These are phyloP conservation scores for Platycheirus rosarum DNA, from an alignment of 2,888 invertebrate genomes.

Conservation along the genomic window DNA sequence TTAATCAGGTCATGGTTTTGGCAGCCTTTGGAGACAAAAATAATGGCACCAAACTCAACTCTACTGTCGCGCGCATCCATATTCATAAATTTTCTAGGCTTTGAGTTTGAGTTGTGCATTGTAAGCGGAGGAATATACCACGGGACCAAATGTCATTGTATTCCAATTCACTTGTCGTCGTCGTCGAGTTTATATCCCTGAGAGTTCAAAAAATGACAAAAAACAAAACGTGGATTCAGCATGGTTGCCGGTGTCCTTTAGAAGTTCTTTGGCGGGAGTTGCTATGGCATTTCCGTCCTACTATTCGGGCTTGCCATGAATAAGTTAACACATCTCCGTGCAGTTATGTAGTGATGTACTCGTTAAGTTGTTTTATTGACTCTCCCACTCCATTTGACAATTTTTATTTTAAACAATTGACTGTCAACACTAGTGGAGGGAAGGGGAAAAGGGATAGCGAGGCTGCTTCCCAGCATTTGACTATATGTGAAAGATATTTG, in stretches of 20 bases:
- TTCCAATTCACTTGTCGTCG: conserved; percentile 39
- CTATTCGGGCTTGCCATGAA: conserved; percentile 47
- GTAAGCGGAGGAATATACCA: conserved; percentile 2
- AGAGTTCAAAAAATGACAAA: neutral
- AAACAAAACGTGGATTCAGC: neutral
- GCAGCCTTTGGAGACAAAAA: conserved; percentile 58
- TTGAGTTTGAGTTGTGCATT: conserved; percentile 36
- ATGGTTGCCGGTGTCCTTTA: conserved; percentile 6
- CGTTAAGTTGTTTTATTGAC: conserved; percentile 69
- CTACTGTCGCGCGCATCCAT: conserved; percentile 50
- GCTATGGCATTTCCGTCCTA: conserved; percentile 12
- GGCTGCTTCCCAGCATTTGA: conserved; percentile 27
- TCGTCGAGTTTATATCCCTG: neutral
- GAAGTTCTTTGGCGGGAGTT: conserved; percentile 7
- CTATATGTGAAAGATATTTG: conserved; percentile 52
- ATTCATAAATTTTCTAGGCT: conserved; percentile 62
- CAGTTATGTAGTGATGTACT: conserved; percentile 45
- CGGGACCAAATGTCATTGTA: conserved; percentile 44
- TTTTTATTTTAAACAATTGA: conserved; percentile 72
- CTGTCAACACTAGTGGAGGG: conserved; percentile 60
- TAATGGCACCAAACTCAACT: conserved; percentile 36
- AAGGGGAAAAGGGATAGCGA: neutral
- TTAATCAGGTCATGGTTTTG: conserved; percentile 73
- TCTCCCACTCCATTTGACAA: conserved; percentile 39
- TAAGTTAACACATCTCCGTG: conserved; percentile 58